A percentile compares a stretch with the other conserved stretches of the same genome.
phyloP scores from a whole-genome alignment of 2,888 invertebrate species.

The Dermolepida albohirtum region DNA sequence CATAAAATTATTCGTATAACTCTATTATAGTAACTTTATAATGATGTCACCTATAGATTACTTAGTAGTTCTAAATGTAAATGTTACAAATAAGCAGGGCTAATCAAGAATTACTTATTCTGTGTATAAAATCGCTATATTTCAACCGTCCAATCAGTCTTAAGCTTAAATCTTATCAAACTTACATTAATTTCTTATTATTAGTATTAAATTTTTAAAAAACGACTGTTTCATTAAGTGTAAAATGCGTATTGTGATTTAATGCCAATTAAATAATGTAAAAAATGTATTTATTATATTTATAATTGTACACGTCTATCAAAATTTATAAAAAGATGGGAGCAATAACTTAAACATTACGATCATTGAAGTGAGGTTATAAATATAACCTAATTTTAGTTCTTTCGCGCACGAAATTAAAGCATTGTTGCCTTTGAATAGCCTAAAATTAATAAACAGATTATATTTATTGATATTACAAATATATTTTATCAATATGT shows the following conservation, averaged over 20 bases:
- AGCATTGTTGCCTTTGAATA: conserved; percentile 46
- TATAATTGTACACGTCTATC: conserved; percentile 13
- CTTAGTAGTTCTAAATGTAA: conserved; percentile 10
- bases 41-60: conserved; percentile 16
- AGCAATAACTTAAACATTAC: conserved; percentile 31
- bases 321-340: conserved; percentile 21
- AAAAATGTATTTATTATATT: conserved; percentile 19
- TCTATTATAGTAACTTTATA: not conserved
- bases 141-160: conserved; percentile 39
- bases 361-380: conserved; percentile 26
- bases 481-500: conserved; percentile 40
- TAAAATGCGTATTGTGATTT: conserved; percentile 31
- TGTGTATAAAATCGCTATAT: conserved; percentile 25
- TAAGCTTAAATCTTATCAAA: conserved; percentile 26
- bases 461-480: conserved; percentile 34
- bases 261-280: conserved; percentile 29
- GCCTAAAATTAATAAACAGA: conserved; percentile 43
- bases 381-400: conserved; percentile 34
- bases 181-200: conserved; percentile 14
- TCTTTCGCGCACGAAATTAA: conserved; percentile 15
- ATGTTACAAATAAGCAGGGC: conserved; percentile 5
- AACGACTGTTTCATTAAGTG: conserved; percentile 11
- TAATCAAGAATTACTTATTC: conserved; percentile 21
- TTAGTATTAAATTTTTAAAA: conserved; percentile 1
- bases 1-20: conserved; percentile 6